Base-by-base conservation (phyloP, 2,888 invertebrate species). In the Caenorhabditis auriculariae region DNA sequence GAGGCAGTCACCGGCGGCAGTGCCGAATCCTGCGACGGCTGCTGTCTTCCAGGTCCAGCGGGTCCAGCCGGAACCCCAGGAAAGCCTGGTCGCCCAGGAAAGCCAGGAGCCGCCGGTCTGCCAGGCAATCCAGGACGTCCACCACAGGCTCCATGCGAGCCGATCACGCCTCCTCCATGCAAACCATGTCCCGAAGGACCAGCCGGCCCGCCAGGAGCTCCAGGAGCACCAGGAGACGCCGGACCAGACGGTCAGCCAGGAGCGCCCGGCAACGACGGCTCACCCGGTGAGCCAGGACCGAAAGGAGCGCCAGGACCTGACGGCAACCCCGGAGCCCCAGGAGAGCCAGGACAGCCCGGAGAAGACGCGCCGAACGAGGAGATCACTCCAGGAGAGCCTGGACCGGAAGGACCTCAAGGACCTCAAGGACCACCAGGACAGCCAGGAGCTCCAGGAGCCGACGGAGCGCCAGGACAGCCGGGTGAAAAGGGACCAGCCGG, bases 31-130 rank as follows among this genome's bases (percentile, higher is more conserved):
- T 70, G 70, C 65, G 50, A 54, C 15, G 61, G 62, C 26, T 75
- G 74, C 62, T 73, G 73, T 56, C 60, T 69, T 39, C 72, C 74
- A 56, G 74, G 74, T 39, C 62, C 72, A 7, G 64, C 72, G n/a
- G 72, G 74, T 68, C 69, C 71, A 21, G 59, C 65, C 38, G 76
- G 76, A 52, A 51, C 69, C 1, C 64, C 72, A 46, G 75, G 75
- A 55, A 61, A 57, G 23, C 67, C 74, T 29, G 75, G 75, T 61
- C 50, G 55, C 35, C 64, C 64, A 45, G 64, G 64, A 51, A 45
- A 54, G 26, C 63, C 67, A 55, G 70, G 71, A 54, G 63, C 68
- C 29, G 62, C 72, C 28, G 72, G 72, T 57, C 54, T 54, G 45
- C 71, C 71, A 46, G 71, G 71, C 54, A 68, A 64, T 52, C 68